Percentiles rank a stretch among this genome's conserved stretches.
Conservation (phyloP, 2,797 vertebrate species). For the Spinus pinus region DNA sequence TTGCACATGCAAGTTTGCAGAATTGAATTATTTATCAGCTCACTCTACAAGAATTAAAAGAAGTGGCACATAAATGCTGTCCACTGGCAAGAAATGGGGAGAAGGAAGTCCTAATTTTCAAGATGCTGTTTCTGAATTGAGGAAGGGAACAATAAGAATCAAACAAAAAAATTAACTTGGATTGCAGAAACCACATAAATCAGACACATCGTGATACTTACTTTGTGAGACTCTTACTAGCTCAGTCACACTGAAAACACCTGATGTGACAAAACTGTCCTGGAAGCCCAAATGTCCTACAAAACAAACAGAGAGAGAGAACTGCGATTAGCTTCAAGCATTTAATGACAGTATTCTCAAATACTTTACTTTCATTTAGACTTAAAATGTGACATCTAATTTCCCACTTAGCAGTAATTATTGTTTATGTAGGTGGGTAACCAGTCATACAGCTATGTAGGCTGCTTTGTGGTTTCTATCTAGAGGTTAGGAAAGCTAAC, state of each 20-base stretch:
- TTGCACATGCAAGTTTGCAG: not conserved
- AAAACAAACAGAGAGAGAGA: slow-evolving; percentile 73
- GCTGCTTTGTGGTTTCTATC: slow-evolving; percentile 69
- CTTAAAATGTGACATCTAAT: slow-evolving; percentile 63
- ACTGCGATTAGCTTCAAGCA: slow-evolving; percentile 58
- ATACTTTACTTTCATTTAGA: slow-evolving; percentile 64
- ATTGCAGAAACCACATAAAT: slow-evolving; percentile 27
- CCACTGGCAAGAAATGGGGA: not conserved
- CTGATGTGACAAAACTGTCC: slow-evolving; percentile 98
- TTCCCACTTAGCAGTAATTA: slow-evolving; percentile 64
- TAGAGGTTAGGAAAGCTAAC: slow-evolving; percentile 70
- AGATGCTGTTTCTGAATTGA: not conserved
- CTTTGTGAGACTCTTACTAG: slow-evolving; percentile 97
- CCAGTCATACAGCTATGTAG: slow-evolving; percentile 64
- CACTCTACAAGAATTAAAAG: not conserved
- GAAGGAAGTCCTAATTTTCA: not conserved
- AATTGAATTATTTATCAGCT: not conserved
- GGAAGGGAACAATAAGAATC: not conserved
- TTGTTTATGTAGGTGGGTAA: slow-evolving; percentile 70
- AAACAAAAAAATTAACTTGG: not conserved
- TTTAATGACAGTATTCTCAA: slow-evolving; percentile 67
- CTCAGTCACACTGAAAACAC: slow-evolving; percentile 97
- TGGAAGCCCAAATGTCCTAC: slow-evolving; percentile 98
- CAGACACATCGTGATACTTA: slow-evolving; percentile 78
- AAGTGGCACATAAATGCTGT: not conserved